Conservation (phyloP, 92 coral and sea anemone species). For the Epizoanthus stellaris region DNA sequence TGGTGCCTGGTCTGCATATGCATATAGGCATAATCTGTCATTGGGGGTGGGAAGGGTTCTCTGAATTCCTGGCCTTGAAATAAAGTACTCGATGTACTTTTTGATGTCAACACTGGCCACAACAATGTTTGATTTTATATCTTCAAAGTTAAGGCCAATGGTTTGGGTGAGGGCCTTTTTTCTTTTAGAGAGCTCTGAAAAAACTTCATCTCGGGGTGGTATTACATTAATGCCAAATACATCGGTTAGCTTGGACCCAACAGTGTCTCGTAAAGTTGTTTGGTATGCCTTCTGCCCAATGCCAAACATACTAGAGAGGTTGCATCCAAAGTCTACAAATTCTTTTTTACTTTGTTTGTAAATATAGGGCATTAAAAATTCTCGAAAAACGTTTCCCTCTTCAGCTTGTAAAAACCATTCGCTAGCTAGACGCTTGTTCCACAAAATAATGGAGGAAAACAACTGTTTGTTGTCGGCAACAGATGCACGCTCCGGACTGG, state of each 20-base stretch:
- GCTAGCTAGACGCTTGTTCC: no score
- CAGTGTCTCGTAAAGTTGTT: no score
- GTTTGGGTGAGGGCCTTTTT: not conserved
- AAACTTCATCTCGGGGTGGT: not conserved
- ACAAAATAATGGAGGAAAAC: no score
- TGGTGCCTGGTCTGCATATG: slow-evolving; percentile 42
- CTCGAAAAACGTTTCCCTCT: not conserved
- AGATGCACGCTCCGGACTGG: not conserved
- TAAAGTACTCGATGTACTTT: not conserved
- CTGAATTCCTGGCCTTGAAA: not conserved
- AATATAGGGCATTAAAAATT: not conserved
- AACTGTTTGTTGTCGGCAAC: no score
- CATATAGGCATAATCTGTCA: not conserved
- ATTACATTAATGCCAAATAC: not conserved
- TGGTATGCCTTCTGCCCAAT: no score
- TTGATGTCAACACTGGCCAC: not conserved
- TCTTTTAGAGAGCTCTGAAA: no score
- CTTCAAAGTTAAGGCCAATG: slow-evolving; percentile 9
- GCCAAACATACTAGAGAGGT: not conserved
- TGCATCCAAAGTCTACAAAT: not conserved
- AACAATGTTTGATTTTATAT: not conserved
- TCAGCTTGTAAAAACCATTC: not conserved
- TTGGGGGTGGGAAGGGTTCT: not conserved
- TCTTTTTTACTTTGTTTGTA: not conserved
- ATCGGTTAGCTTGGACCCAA: not conserved